Evolutionary conservation across 1,140 invertebrate species (phyloP).

Genomic region (Meloidogyne hapla): DNA sequence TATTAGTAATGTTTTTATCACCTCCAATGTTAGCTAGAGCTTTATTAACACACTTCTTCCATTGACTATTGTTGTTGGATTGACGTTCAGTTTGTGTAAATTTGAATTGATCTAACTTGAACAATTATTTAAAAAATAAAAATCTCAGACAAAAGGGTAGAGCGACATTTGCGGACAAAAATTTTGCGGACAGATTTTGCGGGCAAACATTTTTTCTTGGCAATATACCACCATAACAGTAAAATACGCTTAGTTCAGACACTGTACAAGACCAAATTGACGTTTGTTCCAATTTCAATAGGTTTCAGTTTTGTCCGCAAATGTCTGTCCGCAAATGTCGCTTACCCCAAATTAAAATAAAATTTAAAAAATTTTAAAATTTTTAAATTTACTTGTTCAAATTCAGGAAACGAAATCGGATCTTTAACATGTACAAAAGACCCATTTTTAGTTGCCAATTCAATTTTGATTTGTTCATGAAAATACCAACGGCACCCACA

Average conservation of each 20-base stretch:
- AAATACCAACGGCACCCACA: slow-evolving; percentile 21
- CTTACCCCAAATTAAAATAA: too few species aligned
- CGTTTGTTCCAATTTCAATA: too few species aligned
- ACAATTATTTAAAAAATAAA: background rate
- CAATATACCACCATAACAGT: too few species aligned
- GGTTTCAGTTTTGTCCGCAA: too few species aligned
- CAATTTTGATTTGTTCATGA: slow-evolving; percentile 6
- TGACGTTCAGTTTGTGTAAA: background rate
- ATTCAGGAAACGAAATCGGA: slow-evolving; percentile 13
- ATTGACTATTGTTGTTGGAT: background rate
- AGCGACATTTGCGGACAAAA: too few species aligned
- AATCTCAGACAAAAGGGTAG: too few species aligned
- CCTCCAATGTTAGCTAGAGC: background rate
- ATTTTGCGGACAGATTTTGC: too few species aligned
- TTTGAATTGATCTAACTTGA: slow-evolving; percentile 10
- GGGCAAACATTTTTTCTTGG: too few species aligned
- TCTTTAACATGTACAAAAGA: slow-evolving; percentile 10
- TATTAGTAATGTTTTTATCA: background rate
- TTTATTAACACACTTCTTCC: slow-evolving; percentile 6
- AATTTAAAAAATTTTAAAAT: too few species aligned
- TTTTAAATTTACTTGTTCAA: background rate
- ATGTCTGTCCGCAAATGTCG: too few species aligned
- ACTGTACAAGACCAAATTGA: too few species aligned
- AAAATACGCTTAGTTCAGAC: too few species aligned
- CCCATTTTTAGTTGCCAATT: slow-evolving; percentile 8